A percentile compares a stretch with the other conserved stretches of the same genome.
Conservation (phyloP, 2,113 vertebrate species). For the Haemorhous mexicanus region DNA sequence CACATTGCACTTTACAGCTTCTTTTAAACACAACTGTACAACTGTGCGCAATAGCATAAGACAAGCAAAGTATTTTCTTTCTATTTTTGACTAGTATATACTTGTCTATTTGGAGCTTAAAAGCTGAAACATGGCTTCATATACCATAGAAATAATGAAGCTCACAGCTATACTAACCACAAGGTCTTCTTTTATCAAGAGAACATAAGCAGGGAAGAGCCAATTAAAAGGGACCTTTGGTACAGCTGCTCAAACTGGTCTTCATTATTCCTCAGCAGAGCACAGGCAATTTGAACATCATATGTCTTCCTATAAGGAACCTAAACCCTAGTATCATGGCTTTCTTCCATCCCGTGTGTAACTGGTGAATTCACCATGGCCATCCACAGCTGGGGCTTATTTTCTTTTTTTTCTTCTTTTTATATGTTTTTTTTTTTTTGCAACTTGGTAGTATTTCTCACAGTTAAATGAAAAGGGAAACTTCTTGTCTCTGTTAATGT, state of each 20-base stretch:
- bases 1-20: background rate
- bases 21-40: background rate
- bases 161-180: background rate
- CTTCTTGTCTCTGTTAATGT: slow-evolving; percentile 47
- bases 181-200: background rate
- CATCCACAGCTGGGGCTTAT: background rate
- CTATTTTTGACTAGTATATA: background rate
- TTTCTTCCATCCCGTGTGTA: background rate
- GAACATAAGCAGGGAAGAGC: background rate
- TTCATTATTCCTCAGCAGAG: slow-evolving; percentile 4
- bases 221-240: slow-evolving; percentile 54
- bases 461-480: slow-evolving; percentile 35
- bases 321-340: background rate
- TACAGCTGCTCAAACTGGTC: slow-evolving; percentile 22
- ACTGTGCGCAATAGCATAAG: background rate
- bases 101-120: background rate
- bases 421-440: background rate
- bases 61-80: background rate
- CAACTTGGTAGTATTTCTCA: background rate
- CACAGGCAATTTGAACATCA: background rate
- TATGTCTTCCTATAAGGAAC: background rate
- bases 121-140: background rate
- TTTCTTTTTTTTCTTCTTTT: background rate
- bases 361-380: background rate
- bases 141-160: slow-evolving; percentile 2